A percentile compares a stretch with the other conserved stretches of the same genome.
phyloP scores from a whole-genome alignment of 2,113 vertebrate genomes.

The Nesospiza acunhae region DNA sequence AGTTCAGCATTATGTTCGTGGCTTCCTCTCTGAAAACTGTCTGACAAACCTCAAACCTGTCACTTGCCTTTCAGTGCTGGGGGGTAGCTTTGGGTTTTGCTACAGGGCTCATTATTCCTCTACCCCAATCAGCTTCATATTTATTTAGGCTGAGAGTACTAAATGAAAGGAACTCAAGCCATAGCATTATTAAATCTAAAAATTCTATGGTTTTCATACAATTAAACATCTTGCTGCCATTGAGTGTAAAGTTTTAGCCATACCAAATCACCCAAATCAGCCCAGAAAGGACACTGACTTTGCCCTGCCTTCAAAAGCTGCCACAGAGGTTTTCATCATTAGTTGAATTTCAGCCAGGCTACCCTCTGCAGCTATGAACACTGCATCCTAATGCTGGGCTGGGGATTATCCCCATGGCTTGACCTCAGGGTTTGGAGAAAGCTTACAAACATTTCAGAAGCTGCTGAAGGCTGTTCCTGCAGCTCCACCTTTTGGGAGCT shows the following conservation, averaged over 20 bases:
- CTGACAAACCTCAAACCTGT: background rate
- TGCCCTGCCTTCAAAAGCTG: background rate
- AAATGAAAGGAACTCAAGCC: background rate
- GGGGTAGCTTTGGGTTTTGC: background rate
- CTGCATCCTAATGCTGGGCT: background rate
- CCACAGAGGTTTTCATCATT: background rate
- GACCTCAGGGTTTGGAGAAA: background rate
- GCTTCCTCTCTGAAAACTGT: background rate
- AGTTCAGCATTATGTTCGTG: background rate
- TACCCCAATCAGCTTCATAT: background rate
- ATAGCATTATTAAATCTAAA: background rate
- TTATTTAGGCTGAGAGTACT: background rate
- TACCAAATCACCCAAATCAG: background rate
- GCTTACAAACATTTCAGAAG: background rate
- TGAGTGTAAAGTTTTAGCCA: background rate
- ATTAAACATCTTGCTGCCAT: background rate
- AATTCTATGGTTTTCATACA: background rate
- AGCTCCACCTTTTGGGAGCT: conserved; percentile 52
- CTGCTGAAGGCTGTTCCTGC: background rate
- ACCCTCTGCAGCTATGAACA: background rate
- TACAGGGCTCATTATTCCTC: background rate
- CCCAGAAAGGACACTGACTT: background rate
- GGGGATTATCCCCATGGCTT: background rate
- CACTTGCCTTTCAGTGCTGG: background rate
- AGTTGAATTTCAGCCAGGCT: background rate